A percentile compares a stretch with the other conserved stretches of the same genome.
These are phyloP conservation scores for Tuta absoluta DNA, from an alignment of 2,888 invertebrate species.

Conservation along the genomic window DNA sequence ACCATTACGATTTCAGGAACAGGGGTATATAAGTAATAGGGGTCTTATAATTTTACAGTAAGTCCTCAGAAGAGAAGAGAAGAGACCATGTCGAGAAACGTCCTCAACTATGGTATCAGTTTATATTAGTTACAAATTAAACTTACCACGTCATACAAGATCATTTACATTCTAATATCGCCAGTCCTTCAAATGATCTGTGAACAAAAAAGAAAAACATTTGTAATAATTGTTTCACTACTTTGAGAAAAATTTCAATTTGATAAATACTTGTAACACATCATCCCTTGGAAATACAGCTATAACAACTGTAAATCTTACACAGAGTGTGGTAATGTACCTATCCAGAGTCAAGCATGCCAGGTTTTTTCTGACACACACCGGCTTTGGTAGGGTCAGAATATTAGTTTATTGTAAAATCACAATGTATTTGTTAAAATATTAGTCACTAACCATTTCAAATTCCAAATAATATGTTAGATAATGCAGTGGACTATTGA, in stretches of 20 bases:
- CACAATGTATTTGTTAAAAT: neutral
- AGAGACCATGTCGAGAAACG: too few relatives aligned
- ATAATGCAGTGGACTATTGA: too few relatives aligned
- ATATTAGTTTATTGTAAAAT: neutral
- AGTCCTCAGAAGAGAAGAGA: too few relatives aligned
- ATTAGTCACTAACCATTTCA: neutral
- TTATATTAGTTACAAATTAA: neutral
- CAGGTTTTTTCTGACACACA: constrained; percentile 58
- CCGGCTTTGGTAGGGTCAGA: constrained; percentile 77
- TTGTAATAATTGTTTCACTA: neutral
- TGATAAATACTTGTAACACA: constrained; percentile 56
- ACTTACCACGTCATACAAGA: neutral
- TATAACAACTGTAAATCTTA: constrained; percentile 62
- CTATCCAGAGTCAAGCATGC: constrained; percentile 76
- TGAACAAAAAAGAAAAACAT: neutral
- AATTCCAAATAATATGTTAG: neutral
- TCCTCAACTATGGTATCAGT: too few relatives aligned
- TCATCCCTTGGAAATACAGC: constrained; percentile 70
- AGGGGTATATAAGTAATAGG: too few relatives aligned
- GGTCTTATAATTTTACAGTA: too few relatives aligned
- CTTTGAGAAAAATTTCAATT: neutral
- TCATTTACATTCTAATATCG: neutral
- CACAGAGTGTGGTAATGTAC: constrained; percentile 76
- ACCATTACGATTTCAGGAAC: too few relatives aligned
- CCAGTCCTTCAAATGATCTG: neutral